Evolutionary conservation across 2,113 vertebrate species (phyloP).

Genomic region (Mastomys natalensis): DNA sequence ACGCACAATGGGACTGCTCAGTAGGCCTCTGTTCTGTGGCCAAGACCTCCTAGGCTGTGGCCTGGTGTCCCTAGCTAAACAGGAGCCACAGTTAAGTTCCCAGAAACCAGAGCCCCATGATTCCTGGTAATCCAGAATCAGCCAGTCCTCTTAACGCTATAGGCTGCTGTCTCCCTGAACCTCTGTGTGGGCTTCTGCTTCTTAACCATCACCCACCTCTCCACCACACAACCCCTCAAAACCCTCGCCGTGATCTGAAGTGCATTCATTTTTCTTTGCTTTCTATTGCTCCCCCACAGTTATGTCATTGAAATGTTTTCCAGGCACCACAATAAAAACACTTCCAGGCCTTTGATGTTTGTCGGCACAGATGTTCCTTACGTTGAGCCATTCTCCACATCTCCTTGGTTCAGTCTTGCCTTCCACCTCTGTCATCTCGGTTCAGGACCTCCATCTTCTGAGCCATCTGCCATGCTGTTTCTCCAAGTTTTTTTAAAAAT

Average conservation of each 20-base stretch:
- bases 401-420: rapidly evolving
- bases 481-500: not conserved
- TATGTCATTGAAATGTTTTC: not conserved
- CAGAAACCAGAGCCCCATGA: not conserved
- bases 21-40: not conserved
- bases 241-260: not conserved
- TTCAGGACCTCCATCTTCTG: not conserved
- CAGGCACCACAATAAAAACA: not conserved
- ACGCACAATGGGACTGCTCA: not conserved
- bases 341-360: not conserved
- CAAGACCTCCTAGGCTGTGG: not conserved
- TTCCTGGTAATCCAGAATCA: not conserved
- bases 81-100: not conserved
- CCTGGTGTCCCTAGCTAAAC: not conserved
- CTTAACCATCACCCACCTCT: not conserved
- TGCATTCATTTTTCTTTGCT: not conserved
- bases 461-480: not conserved
- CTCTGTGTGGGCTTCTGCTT: not conserved
- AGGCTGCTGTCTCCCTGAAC: not conserved
- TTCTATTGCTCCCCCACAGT: not conserved
- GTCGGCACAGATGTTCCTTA: not conserved
- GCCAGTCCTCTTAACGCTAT: not conserved
- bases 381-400: not conserved
- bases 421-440: not conserved
- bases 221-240: not conserved